Percentiles rank a stretch among this genome's conserved stretches.
Conservation (phyloP, 30 jellyfish, hydroid and myxozoan species). For the Chrysaora quinquecirrha region DNA sequence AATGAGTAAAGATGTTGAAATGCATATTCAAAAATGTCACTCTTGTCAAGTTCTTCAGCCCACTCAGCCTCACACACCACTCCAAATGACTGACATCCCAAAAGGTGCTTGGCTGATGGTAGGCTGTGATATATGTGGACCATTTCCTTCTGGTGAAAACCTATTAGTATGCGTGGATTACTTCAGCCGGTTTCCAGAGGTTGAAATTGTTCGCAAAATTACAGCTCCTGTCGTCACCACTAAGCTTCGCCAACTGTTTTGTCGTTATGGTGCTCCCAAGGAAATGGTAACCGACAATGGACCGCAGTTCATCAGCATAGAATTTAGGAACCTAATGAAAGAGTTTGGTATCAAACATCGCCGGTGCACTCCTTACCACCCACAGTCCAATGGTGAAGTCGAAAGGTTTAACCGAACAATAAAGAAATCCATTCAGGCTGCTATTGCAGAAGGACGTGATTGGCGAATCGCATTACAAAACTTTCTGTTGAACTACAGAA, state of each 20-base stretch:
- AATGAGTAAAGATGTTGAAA: conserved; percentile 19
- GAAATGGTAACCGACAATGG: conserved; percentile 61
- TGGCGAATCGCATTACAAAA: conserved; percentile 23
- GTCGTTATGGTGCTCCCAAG: conserved; percentile 33
- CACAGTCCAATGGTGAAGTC: conserved; percentile 42
- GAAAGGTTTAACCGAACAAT: conserved; percentile 67
- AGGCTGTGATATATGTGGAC: conserved; percentile 53
- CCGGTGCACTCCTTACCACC: conserved; percentile 32
- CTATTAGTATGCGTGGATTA: conserved; percentile 38
- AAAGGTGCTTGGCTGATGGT: conserved; percentile 36
- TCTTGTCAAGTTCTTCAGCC: conserved; percentile 45
- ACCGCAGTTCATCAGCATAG: conserved; percentile 31
- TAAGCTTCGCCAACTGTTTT: conserved; percentile 27
- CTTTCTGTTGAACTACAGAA: conserved; percentile 12
- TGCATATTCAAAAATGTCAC: conserved; percentile 10
- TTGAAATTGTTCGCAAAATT: conserved; percentile 17
- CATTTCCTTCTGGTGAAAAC: conserved; percentile 40
- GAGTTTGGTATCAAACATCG: conserved; percentile 13
- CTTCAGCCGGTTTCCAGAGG: conserved; percentile 57
- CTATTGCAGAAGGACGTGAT: conserved; percentile 51
- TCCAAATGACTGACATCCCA: conserved; percentile 34
- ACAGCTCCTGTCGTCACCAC: conserved; percentile 30
- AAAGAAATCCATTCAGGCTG: conserved; percentile 50
- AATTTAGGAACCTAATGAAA: conserved; percentile 16
- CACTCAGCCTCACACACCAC: no score